Conservation (phyloP, 1,140 invertebrate genomes). For the Brachionus paranguensis region DNA sequence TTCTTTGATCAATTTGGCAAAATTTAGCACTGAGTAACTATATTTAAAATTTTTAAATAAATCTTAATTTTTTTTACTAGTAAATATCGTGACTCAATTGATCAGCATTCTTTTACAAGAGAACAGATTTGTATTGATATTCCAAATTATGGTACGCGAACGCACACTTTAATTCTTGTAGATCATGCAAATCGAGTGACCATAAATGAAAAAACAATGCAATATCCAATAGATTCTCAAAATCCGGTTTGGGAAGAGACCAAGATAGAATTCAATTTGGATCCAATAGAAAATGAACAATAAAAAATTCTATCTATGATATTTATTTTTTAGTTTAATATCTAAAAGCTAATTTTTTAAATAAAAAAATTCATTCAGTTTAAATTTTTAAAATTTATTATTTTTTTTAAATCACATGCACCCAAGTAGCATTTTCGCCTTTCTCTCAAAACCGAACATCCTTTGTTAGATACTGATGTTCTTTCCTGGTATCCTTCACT, state of each 20-base stretch:
- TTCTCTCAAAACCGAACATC: slow-evolving; percentile 1
- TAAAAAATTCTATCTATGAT: background rate
- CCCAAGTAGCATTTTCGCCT: background rate
- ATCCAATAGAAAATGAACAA: background rate
- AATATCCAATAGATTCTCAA: background rate
- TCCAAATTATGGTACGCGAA: slow-evolving; percentile 30
- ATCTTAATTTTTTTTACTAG: background rate
- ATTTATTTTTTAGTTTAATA: background rate
- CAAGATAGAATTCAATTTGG: slow-evolving; percentile 31
- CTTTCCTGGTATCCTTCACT: slow-evolving; percentile 13
- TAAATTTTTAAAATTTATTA: background rate
- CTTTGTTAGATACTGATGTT: background rate
- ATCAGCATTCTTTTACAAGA: background rate
- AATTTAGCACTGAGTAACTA: background rate
- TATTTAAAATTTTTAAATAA: background rate
- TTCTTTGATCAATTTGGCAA: background rate
- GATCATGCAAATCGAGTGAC: slow-evolving; percentile 18
- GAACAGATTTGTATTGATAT: slow-evolving; percentile 31
- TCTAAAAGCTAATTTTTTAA: background rate
- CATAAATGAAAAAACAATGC: slow-evolving; percentile 24
- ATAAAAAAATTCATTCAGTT: background rate
- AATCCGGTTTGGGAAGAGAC: slow-evolving; percentile 22
- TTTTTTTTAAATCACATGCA: background rate
- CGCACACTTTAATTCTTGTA: slow-evolving; percentile 25
- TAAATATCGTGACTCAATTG: background rate